These are phyloP conservation scores for Chiroxiphia lanceolata DNA, from an alignment of 2,797 vertebrate genomes.

Conservation along the genomic window DNA sequence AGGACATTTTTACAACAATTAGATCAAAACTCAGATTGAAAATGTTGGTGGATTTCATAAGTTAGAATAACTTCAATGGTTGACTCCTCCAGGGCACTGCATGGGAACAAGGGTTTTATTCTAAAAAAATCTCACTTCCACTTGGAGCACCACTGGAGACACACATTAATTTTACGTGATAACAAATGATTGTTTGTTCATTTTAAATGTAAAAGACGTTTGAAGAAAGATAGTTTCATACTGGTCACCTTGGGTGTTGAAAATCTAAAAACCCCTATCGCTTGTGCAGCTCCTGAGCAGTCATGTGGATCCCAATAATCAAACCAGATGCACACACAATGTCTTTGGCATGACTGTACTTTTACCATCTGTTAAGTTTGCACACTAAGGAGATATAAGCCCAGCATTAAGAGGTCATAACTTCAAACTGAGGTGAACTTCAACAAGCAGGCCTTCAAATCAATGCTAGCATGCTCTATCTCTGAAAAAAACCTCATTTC, in stretches of 20 bases:
- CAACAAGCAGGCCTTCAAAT: neutral
- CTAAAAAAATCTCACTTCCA: conserved; percentile 30
- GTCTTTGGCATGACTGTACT: neutral
- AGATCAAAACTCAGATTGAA: conserved; percentile 69
- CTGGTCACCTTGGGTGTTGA: conserved; percentile 6
- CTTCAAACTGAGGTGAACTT: neutral
- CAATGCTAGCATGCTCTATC: neutral
- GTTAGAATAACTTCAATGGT: conserved; percentile 63
- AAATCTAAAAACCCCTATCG: conserved; percentile 15
- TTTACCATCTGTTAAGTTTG: conserved; percentile 8
- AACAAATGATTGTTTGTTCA: conserved; percentile 64
- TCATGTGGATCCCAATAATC: conserved; percentile 28
- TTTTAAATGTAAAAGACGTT: conserved; percentile 3
- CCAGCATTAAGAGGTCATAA: neutral
- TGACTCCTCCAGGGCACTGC: conserved; percentile 57
- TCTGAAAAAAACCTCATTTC: neutral
- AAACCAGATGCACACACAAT: conserved; percentile 17
- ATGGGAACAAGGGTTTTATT: conserved; percentile 44
- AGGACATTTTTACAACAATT: conserved; percentile 69
- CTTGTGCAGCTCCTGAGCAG: conserved; percentile 21
- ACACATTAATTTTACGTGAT: neutral
- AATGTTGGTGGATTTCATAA: conserved; percentile 65
- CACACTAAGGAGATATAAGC: conserved; percentile 8
- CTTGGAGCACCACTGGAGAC: conserved; percentile 39
- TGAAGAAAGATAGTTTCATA: conserved; percentile 21